Evolutionary conservation across 1,140 invertebrate genomes (phyloP).

Genomic region (Calephelis nemesis): DNA sequence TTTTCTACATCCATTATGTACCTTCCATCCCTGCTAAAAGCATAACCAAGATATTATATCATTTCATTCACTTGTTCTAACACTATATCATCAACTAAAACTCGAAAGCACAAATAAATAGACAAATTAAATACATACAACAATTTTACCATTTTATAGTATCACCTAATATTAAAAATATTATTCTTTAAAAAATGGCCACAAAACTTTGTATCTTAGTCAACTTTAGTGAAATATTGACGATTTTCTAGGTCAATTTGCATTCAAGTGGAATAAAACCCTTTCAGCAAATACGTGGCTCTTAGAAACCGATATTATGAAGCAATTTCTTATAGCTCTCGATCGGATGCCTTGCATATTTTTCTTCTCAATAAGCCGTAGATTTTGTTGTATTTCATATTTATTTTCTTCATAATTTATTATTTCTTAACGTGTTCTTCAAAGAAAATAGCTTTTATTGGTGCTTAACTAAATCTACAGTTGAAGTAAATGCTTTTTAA

Average conservation of each 20-base stretch:
- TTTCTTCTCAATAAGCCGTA: slow-evolving; percentile 18
- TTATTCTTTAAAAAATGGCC: neutral
- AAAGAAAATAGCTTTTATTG: too few species aligned
- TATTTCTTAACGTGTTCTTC: too few species aligned
- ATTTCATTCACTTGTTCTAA: too few species aligned
- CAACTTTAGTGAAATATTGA: slow-evolving; percentile 18
- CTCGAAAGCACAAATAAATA: too few species aligned
- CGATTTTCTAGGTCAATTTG: slow-evolving; percentile 24
- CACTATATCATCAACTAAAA: too few species aligned
- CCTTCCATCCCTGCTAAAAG: too few species aligned
- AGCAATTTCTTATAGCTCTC: slow-evolving; percentile 27
- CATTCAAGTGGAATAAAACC: slow-evolving; percentile 26
- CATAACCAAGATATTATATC: too few species aligned
- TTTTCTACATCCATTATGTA: too few species aligned
- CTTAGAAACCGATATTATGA: slow-evolving; percentile 25
- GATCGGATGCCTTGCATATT: slow-evolving; percentile 15
- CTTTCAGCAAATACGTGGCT: slow-evolving; percentile 22
- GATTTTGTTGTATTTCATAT: slow-evolving; percentile 13
- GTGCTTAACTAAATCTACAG: too few species aligned
- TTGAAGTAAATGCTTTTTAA: too few species aligned
- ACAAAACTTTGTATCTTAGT: neutral
- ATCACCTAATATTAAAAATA: neutral
- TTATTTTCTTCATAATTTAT: neutral
- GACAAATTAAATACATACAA: too few species aligned
- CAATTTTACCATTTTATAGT: neutral